Percentiles rank a stretch among this genome's conserved stretches.
Conservation (phyloP, 2,888 invertebrate species). For the Geotrupes spiniger region DNA sequence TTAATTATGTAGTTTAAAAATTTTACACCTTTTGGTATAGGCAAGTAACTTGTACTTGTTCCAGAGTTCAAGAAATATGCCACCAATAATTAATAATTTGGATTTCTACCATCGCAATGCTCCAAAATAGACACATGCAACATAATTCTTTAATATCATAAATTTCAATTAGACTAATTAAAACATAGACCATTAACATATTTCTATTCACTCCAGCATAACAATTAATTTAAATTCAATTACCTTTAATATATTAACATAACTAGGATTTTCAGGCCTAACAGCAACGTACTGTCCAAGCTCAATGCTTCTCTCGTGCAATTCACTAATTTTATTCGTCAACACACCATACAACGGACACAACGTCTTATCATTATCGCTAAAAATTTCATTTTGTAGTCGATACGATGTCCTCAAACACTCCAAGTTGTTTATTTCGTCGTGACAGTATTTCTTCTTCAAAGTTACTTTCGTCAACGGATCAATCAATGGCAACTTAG, state of each 20-base stretch:
- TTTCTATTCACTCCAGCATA: too few relatives aligned
- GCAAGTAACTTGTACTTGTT: too few relatives aligned
- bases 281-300: conserved; percentile 57
- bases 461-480: conserved; percentile 76
- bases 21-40: too few relatives aligned
- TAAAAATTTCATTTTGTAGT: conserved; percentile 51
- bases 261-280: conserved; percentile 55
- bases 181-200: too few relatives aligned
- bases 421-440: conserved; percentile 64
- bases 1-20: too few relatives aligned
- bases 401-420: conserved; percentile 58
- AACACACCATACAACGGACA: conserved; percentile 54
- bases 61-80: too few relatives aligned
- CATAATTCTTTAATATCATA: too few relatives aligned
- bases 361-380: conserved; percentile 44
- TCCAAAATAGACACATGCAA: too few relatives aligned
- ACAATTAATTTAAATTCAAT: too few relatives aligned
- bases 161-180: too few relatives aligned
- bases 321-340: conserved; percentile 46
- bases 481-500: conserved; percentile 72
- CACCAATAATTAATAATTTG: too few relatives aligned
- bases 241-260: conserved; percentile 57
- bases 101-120: too few relatives aligned
- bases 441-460: conserved; percentile 65
- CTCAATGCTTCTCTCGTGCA: conserved; percentile 43